A percentile compares a stretch with the other conserved stretches of the same genome.
phyloP scores from a whole-genome alignment of 2,113 vertebrate genomes.

The Odocoileus hemionus region DNA sequence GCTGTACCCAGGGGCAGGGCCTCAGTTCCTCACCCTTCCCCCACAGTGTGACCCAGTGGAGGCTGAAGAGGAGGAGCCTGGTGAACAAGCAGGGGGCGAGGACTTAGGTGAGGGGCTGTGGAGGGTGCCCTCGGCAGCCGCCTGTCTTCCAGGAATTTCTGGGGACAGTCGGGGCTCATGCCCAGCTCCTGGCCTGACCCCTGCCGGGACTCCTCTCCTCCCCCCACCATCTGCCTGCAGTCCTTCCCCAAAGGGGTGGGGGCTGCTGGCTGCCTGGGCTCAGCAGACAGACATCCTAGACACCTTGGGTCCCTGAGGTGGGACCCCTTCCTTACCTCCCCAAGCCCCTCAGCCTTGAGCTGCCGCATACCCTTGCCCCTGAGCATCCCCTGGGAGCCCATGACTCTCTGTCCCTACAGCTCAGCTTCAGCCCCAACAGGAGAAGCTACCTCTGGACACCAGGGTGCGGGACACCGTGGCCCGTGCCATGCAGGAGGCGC shows the following conservation, averaged over 20 bases:
- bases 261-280: not conserved
- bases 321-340: not conserved
- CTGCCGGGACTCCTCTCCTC: not conserved
- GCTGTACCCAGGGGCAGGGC: not conserved
- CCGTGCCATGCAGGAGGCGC: slow-evolving; percentile 29
- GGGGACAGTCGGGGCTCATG: not conserved
- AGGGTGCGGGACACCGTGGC: slow-evolving; percentile 48
- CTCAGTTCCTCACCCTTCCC: not conserved
- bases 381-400: not conserved
- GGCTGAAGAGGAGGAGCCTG: not conserved
- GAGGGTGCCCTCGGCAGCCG: not conserved
- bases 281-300: not conserved
- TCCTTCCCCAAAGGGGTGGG: not conserved
- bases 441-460: not conserved
- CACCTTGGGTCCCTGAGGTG: not conserved
- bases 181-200: not conserved
- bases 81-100: not conserved
- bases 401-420: not conserved
- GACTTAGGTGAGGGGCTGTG: slow-evolving; percentile 35
- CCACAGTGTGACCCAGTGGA: not conserved
- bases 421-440: not conserved
- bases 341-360: not conserved
- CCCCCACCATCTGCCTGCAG: not conserved
- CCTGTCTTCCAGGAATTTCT: not conserved
- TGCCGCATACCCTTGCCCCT: not conserved